Evolutionary conservation across 2,113 vertebrate species (phyloP), one percentile per base, ranked within the genome.

Genomic region (Pycnonotus jocosus): DNA sequence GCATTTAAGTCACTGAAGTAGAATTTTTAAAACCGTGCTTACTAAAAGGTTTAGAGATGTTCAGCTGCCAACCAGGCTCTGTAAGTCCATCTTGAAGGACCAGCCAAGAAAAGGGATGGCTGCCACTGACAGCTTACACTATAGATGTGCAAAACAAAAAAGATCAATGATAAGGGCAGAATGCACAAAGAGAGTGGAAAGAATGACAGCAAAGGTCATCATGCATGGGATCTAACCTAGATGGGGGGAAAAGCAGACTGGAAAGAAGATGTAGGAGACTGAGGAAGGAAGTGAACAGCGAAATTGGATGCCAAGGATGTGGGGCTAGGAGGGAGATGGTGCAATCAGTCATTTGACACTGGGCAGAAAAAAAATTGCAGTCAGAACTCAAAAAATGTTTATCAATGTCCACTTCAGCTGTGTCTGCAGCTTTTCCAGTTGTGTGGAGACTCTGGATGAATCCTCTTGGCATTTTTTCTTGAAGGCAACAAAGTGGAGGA

Each of bases 351-450:
- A 68, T 81, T 92, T 71, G 68, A 82, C 80, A 60, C 15, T 11
- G 53, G 31, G 11, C 57, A 84, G n/a, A 73, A 72, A 80, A 85
- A 65, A 81, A 74, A 78, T 5, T 71, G 51, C 24, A 6, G 38
- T 93, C 42, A 86, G 60, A 86, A 83, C 47, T 83, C 81, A 88
- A 85, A 88, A 95, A 85, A 81, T 81, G 62, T 82, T 90, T 80
- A 76, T 94, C 91, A 80, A 35, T 71, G 92, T 93, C 94, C 86
- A 73, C 86, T 95, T 92, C 71, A 90, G 94, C 90, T 86, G 91
- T 47, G 81, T 88, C 44, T 93, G 92, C 93, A 92, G 33, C 71
- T 94, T 94, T 94, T 91, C 81, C 88, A 94, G 88, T 50, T 94
- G 74, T 93, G 92, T 93, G 79, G 58, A 92, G 62, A 82, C 28